phyloP scores from a whole-genome alignment of 2,113 vertebrate genomes.

The Ifrita kowaldi region DNA sequence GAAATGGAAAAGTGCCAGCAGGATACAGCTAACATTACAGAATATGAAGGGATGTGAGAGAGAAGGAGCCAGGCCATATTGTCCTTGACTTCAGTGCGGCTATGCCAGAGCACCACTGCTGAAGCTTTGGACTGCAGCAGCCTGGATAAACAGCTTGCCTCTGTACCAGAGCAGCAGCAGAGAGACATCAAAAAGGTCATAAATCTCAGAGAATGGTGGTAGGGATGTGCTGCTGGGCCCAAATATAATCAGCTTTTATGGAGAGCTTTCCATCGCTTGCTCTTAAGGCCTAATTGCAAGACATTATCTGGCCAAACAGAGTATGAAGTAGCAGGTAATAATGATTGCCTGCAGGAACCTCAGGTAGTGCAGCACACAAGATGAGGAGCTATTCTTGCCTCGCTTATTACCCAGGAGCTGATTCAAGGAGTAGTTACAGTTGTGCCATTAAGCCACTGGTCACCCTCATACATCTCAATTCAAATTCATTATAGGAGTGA shows the following conservation, averaged over 20 bases:
- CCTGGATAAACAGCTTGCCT: constrained; percentile 8
- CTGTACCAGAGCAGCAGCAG: not conserved
- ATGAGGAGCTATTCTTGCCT: constrained; percentile 23
- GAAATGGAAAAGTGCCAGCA: not conserved
- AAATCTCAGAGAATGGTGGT: not conserved
- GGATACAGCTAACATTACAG: not conserved
- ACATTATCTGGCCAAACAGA: constrained; percentile 38
- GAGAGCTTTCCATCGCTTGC: constrained; percentile 1
- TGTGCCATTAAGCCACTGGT: constrained; percentile 26
- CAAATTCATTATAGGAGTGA: constrained; percentile 3
- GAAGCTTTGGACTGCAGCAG: not conserved
- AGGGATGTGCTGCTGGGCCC: not conserved
- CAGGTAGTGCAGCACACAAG: not conserved
- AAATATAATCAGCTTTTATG: constrained; percentile 19
- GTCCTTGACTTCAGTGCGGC: not conserved
- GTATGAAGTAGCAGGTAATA: not conserved
- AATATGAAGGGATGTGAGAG: not conserved
- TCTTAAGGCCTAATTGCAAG: constrained; percentile 43
- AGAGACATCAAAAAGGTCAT: not conserved
- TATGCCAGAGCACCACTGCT: not conserved
- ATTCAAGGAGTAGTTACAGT: constrained; percentile 1
- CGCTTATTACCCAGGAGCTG: not conserved
- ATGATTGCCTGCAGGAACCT: not conserved
- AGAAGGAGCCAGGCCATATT: not conserved
- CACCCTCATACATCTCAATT: constrained; percentile 30